Evolutionary conservation across 2,888 invertebrate genomes (phyloP), one percentile per base, ranked within the genome.

Genomic region (Standfussiana lucernea): DNA sequence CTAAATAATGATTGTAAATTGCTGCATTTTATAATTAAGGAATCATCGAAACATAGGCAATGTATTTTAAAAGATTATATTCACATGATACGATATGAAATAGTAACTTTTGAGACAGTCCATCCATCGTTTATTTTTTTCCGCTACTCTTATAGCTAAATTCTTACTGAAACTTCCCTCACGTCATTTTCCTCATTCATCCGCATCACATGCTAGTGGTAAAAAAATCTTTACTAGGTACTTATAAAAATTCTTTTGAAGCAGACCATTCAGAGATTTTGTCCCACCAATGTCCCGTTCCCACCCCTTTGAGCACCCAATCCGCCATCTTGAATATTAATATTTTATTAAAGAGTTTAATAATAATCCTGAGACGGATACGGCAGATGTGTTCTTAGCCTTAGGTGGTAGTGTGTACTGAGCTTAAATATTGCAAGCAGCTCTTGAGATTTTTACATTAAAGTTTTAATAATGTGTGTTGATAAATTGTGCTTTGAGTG

Each of bases 251-350:
- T 35, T 61, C 10, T 47, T 71, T 47, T 18, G 50, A 66, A 65
- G 1, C 61, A 47, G 42, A 61, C 64, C 83, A 79, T 86, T 83
- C 71, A 83, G 35, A 83, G 35, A 88, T 72, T 68, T 64, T 84
- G 84, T 86, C 86, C 78, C 80, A 72, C 86, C 79, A 79, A 86
- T 45, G 75, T 83, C 66, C 83, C 79, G 76, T 77, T 83, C 83
- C 84, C 89, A 88, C 89, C 89, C 86, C 88, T 79, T 88, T 79
- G 70, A 83, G 94, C 95, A 95, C 95, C 95, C 95, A 94, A 79
- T 80, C 93, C 90, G 95, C 95, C 96, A 96, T 95, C 90, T 95
- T 95, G 93, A 76, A 86, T 93, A 92, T 93, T 94, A 93, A 92
- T 92, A 28, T 93, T 94, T 93, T 93, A 93, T 92, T 90, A 93